phyloP scores from a whole-genome alignment of 2,113 vertebrate species.

The Carollia perspicillata region DNA sequence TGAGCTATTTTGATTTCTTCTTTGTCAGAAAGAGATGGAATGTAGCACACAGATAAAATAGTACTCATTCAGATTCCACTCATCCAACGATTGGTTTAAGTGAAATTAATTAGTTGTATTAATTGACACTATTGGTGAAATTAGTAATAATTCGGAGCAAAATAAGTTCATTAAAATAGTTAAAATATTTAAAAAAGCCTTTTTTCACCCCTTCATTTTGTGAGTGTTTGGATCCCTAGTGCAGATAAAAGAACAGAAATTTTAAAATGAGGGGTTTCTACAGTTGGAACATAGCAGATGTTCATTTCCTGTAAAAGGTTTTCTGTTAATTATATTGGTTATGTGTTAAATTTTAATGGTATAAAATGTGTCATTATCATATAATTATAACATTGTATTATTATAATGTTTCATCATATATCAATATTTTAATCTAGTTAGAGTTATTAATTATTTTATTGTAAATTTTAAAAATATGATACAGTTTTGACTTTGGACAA shows the following conservation, averaged over 20 bases:
- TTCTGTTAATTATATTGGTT: slow-evolving; percentile 6
- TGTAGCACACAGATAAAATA: background rate
- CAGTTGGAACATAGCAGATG: background rate
- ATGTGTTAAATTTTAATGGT: background rate
- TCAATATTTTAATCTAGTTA: background rate
- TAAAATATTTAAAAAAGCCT: background rate
- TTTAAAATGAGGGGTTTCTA: background rate
- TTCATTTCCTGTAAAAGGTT: background rate
- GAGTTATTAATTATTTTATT: background rate
- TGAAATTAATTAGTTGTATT: background rate
- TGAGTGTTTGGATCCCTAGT: background rate
- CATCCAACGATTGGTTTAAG: background rate
- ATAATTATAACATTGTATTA: background rate
- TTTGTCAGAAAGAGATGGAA: background rate
- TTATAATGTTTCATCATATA: background rate
- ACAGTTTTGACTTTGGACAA: background rate
- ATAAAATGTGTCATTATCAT: background rate
- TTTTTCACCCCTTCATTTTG: background rate
- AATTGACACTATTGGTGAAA: background rate
- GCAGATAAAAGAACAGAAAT: background rate
- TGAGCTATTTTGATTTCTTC: background rate
- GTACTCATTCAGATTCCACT: background rate
- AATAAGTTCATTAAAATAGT: slow-evolving; percentile 6
- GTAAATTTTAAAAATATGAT: background rate
- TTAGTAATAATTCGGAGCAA: background rate